Base-by-base conservation (phyloP, 2,888 invertebrate species). In the Macroteleia sp. region DNA sequence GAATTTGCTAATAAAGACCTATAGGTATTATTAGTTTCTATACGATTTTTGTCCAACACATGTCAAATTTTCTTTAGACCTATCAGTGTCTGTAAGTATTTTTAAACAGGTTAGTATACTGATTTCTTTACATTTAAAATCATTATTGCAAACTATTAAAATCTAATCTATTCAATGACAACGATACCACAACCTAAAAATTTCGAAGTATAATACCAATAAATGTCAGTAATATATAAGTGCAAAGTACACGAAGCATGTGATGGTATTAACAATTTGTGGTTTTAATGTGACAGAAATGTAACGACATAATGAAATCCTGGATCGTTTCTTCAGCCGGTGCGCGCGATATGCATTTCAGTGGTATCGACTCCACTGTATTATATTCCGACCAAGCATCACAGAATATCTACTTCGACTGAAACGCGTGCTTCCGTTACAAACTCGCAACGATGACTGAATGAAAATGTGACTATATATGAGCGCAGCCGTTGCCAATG, bases 301-400 rank as follows among this genome's bases (percentile, higher is more conserved):
- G 30, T 67, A 59, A 59, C 17, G 48, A 57, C 36, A 44, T 62
- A 69, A 76, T 69, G 69, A 76, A 76, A 76, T 69, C 50, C 42
- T 30, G 42, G 41, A 61, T 76, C 62, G 56, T 39, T 62, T 66
- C 67, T 74, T 66, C 34, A 32, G 50, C 20, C 20, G 19, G 61
- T 32, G 62, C 19, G 64, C 57, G 57, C 50, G 73, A 50, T 69
- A 46, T 57, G 50, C 57, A 73, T 69, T 77, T 62, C 67, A 57
- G 59, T 52, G 19, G 57, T 57, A 62, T 67, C 44, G 67, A 50
- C 61, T 64, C 6, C 16, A 32, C 42, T n/a, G 61, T 41, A 73
- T 77, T 73, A 77, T 62, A 73, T 69, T 77, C 69, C 30, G 19
- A 19, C 36, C 54, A 56, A 34, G 64, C 66, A 46, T 77, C 66